Evolutionary conservation across 2,113 vertebrate genomes (phyloP).

Genomic region (Sclerurus mexicanus): DNA sequence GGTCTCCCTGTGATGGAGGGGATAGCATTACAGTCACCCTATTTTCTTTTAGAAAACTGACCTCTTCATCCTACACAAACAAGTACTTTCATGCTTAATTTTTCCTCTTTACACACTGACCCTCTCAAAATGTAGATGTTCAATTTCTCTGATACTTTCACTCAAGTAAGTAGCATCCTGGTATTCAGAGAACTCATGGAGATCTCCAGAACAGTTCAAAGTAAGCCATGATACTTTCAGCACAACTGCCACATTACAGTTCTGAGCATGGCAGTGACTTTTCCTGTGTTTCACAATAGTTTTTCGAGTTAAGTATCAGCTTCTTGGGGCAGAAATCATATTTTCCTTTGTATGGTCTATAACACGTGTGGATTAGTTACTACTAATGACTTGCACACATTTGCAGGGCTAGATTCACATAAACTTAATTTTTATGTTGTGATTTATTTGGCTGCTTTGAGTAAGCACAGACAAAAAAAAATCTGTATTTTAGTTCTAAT

Average conservation of each 20-base stretch:
- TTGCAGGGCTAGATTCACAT: background rate
- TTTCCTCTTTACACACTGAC: background rate
- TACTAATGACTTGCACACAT: background rate
- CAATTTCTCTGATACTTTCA: background rate
- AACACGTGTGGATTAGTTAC: background rate
- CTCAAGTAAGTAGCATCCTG: background rate
- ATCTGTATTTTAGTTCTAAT: background rate
- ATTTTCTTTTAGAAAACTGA: background rate
- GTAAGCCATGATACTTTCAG: background rate
- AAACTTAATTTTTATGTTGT: background rate
- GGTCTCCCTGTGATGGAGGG: background rate
- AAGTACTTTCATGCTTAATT: background rate
- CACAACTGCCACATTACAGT: background rate
- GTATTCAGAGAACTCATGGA: background rate
- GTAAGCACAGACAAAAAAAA: background rate
- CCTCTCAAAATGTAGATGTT: background rate
- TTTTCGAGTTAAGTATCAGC: background rate
- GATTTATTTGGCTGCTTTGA: slow-evolving; percentile 1
- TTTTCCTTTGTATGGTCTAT: background rate
- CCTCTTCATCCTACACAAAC: background rate
- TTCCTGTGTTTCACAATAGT: background rate
- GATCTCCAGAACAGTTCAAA: background rate
- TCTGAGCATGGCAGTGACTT: background rate
- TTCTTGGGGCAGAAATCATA: background rate
- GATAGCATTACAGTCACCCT: background rate